Evolutionary conservation across 2,888 invertebrate genomes (phyloP).

Genomic region (Neoitamus cyanurus): DNA sequence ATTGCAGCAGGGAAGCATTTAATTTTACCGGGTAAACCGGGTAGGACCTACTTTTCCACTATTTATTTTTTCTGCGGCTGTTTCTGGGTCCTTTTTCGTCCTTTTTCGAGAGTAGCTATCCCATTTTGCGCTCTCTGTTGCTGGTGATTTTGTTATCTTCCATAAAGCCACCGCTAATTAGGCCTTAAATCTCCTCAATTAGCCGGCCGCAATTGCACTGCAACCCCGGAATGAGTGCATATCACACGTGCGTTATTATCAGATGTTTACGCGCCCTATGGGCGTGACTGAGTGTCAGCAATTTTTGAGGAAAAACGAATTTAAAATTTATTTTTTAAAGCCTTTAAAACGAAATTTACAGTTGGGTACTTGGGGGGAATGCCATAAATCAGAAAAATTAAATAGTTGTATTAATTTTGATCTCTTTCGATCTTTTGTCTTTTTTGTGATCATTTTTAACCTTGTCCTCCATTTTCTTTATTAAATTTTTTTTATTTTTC

Average conservation of each 20-base stretch:
- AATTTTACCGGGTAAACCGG: background rate
- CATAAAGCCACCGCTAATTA: constrained; percentile 34
- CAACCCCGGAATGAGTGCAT: background rate
- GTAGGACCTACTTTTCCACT: background rate
- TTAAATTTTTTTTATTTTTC: too few species aligned
- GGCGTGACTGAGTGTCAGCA: background rate
- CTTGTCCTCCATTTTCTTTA: too few species aligned
- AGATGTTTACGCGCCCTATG: background rate
- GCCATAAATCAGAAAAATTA: too few species aligned
- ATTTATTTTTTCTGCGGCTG: background rate
- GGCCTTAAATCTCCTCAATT: constrained; percentile 28
- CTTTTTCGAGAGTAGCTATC: background rate
- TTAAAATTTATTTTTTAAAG: background rate
- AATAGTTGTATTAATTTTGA: too few species aligned
- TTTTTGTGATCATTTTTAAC: too few species aligned
- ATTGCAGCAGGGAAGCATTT: background rate
- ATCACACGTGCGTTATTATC: background rate
- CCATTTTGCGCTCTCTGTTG: background rate
- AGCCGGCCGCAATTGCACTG: background rate
- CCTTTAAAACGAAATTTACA: too few species aligned
- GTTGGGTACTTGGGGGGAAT: too few species aligned
- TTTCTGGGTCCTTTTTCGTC: background rate
- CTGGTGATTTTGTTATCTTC: constrained; percentile 15
- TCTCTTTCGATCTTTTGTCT: too few species aligned
- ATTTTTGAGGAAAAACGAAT: too few species aligned